Percentiles rank a stretch among this genome's conserved stretches.
Conservation (phyloP, 2,888 invertebrate species). For the Dinocampus coccinellae region DNA sequence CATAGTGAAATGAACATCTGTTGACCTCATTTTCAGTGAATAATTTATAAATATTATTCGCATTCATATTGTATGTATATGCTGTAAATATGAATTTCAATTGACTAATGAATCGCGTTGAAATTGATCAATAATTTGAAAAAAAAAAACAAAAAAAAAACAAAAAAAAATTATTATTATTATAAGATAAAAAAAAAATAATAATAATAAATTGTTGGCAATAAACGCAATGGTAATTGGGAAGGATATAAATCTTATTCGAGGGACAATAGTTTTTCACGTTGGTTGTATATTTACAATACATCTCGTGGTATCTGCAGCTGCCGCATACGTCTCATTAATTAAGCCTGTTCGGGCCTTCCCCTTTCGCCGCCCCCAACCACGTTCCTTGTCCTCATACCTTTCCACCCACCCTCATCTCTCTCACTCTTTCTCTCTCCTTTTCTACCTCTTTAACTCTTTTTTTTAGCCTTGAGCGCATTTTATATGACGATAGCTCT, state of each 20-base stretch:
- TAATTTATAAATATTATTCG: conserved; percentile 23
- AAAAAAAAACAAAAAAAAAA: not conserved
- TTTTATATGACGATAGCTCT: not conserved
- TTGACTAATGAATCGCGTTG: conserved; percentile 9
- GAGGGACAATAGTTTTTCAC: conserved; percentile 66
- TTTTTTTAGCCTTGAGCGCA: not conserved
- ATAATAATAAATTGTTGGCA: conserved; percentile 36
- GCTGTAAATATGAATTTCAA: conserved; percentile 19
- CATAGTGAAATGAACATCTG: conserved; percentile 47
- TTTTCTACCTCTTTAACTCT: conserved; percentile 8
- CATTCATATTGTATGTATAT: conserved; percentile 36
- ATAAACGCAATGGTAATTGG: conserved; percentile 61
- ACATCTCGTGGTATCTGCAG: conserved; percentile 64
- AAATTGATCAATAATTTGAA: not conserved
- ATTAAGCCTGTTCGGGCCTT: conserved; percentile 58
- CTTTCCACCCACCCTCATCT: conserved; percentile 5
- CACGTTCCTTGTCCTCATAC: conserved; percentile 28
- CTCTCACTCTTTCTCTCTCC: conserved; percentile 25
- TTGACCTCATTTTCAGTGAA: conserved; percentile 45
- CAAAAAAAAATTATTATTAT: no score
- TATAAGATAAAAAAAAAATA: not conserved
- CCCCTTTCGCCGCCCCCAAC: conserved; percentile 37
- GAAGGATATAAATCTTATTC: conserved; percentile 65
- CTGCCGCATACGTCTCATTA: conserved; percentile 68
- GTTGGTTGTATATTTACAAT: conserved; percentile 59